Evolutionary conservation across 2,113 vertebrate genomes (phyloP).

Genomic region (Pangasianodon gigas): DNA sequence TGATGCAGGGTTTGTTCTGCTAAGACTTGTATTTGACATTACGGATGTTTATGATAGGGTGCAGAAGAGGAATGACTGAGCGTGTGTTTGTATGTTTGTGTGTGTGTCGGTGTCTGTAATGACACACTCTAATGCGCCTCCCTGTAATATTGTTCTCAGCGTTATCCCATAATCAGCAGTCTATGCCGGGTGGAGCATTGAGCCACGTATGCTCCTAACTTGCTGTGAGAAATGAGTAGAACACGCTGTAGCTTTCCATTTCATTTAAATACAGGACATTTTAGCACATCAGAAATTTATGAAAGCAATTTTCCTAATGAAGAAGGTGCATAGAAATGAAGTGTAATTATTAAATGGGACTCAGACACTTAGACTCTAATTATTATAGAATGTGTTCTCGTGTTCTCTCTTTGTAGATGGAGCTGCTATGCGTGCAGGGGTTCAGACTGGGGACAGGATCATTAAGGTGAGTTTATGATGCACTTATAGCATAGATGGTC

Average conservation of each 20-base stretch:
- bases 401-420: constrained; percentile 79
- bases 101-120: constrained; percentile 6
- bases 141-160: constrained; percentile 30
- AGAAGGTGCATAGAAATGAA: neutral
- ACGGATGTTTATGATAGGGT: neutral
- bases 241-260: neutral
- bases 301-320: neutral
- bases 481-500: neutral
- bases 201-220: constrained; percentile 8
- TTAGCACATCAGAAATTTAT: neutral
- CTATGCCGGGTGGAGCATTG: constrained; percentile 33
- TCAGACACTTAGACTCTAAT: neutral
- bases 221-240: neutral
- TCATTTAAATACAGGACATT: neutral
- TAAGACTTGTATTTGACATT: neutral
- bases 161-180: constrained; percentile 38
- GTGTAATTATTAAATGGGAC: neutral
- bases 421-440: constrained; percentile 96
- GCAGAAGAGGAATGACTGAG: neutral
- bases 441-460: constrained; percentile 96
- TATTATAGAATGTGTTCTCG: neutral
- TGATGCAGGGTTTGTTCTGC: neutral
- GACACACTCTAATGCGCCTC: constrained; percentile 12
- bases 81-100: constrained; percentile 11
- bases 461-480: constrained; percentile 83